Evolutionary conservation across 2,113 vertebrate species (phyloP), one percentile per base, ranked within the genome.

Genomic region (Holacanthus passer): DNA sequence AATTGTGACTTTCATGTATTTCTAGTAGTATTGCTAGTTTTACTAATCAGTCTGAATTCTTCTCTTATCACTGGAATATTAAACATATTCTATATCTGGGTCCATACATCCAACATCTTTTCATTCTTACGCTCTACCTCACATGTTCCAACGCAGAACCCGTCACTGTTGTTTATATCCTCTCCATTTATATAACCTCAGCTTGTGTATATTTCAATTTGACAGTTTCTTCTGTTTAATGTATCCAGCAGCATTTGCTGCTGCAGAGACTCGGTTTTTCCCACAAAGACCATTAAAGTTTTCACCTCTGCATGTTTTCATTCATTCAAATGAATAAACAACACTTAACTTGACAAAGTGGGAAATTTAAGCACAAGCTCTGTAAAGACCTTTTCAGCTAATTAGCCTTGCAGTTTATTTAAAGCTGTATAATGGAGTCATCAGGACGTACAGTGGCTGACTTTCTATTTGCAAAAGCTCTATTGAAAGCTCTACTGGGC

Each of bases 121-220:
- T 66, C 48, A 64, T 37, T 71, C 35, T 65, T 50, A 48, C 29
- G 2, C 37, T 82, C 37, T 55, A 43, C n/a, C 16, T 19, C 14
- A 55, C 19, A 29, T 32, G 53, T 48, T 45, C 32, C 39, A 3
- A 11, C 43, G 56, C 50, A 71, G 60, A 78, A 73, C 19, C 50
- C 50, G 22, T 62, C 66, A 12, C 71, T 13, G 41, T 0, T 63
- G 65, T 91, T 86, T 84, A 88, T 82, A 52, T 27, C 32, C 47
- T 24, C 27, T 70, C 70, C 64, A 35, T 91, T 84, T 84, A 88
- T 82, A 43, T 73, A 60, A 68, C 53, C 68, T 67, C 39, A 17
- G 4, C 4, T 16, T 58, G 79, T 63, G 70, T 70, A 53, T 59
- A 55, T 70, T 81, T 58, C 50, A 67, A 45, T 84, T 62, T 22